Base-by-base conservation (phyloP, 1,140 invertebrate species). In the Lucilia cuprina region DNA sequence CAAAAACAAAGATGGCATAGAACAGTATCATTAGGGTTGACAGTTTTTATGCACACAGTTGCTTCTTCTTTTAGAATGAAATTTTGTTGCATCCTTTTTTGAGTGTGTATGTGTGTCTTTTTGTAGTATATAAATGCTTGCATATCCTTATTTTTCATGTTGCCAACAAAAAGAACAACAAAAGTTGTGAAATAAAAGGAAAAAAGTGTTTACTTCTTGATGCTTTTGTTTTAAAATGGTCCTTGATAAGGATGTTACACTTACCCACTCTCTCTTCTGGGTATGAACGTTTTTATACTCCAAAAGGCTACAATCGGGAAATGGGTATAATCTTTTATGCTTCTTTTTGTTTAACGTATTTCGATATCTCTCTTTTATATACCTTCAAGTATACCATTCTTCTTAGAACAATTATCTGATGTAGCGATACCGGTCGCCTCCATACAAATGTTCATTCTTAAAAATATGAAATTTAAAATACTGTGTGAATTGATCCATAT, bases 221-320 rank as follows among this genome's bases (percentile, higher is more conserved):
- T 49, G 49, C 41, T 80, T 80, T 80, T 80, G n/a, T 19, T 80
- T 80, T 49, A 13, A 80, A 50, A 49, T 49, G 50, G 77, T 80
- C 77, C 77, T 80, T 80, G 41, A 80, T 80, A 80, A 80, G 77
- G 77, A 80, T 80, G 35, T 80, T 80, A 80, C 19, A 21, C 77
- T 49, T 49, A 50, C 77, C 21, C n/a, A 70, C 65, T 70, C 5
- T 35, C n/a, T n/a, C 19, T 25, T 25, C 12, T 80, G 25, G 1
- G 25, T 30, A 1, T 30, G 25, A 30, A 30, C 1, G 25, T 30
- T 30, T 30, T 30, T 30, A 30, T 30, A 30, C 25, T 30, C 25
- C 25, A 30, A n/a, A n/a, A n/a, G n/a, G n/a, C 25, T 30, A 30
- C 25, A 30, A 30, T 30, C 1, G 25, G 25, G 25, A 30, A n/a